Percentiles rank a stretch among this genome's conserved stretches.
These are phyloP conservation scores for Ptyas mucosa DNA, from an alignment of 2,113 vertebrate species.

Conservation along the genomic window DNA sequence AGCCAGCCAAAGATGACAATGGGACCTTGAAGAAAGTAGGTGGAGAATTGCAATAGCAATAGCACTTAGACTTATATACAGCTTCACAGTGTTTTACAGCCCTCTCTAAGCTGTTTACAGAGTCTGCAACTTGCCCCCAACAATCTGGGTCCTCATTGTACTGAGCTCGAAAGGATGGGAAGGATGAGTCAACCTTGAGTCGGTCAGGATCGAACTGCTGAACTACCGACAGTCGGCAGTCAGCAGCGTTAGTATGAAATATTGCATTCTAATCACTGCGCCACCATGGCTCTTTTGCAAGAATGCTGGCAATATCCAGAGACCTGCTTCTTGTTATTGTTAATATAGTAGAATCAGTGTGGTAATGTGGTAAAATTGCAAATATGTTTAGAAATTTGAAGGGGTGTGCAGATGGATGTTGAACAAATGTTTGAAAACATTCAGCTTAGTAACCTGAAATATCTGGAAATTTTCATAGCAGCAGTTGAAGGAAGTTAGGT, in stretches of 20 bases:
- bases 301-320: not conserved
- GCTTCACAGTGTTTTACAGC: not conserved
- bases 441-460: not conserved
- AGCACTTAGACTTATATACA: not conserved
- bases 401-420: not conserved
- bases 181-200: not conserved
- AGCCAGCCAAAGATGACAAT: not conserved
- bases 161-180: not conserved
- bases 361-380: not conserved
- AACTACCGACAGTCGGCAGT: not conserved
- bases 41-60: not conserved
- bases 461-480: not conserved
- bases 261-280: too few species aligned
- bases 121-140: not conserved
- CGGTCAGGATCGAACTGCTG: not conserved
- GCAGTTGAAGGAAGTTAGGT: not conserved
- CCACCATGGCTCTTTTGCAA: too few species aligned
- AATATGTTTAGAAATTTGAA: not conserved
- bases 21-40: not conserved
- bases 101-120: not conserved
- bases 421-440: not conserved
- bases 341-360: not conserved
- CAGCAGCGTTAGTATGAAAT: too few species aligned
- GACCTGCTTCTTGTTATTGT: not conserved
- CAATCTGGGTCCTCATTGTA: not conserved